These are phyloP conservation scores for Brachionus calyciflorus DNA, from an alignment of 1,140 invertebrate species.

Conservation along the genomic window DNA sequence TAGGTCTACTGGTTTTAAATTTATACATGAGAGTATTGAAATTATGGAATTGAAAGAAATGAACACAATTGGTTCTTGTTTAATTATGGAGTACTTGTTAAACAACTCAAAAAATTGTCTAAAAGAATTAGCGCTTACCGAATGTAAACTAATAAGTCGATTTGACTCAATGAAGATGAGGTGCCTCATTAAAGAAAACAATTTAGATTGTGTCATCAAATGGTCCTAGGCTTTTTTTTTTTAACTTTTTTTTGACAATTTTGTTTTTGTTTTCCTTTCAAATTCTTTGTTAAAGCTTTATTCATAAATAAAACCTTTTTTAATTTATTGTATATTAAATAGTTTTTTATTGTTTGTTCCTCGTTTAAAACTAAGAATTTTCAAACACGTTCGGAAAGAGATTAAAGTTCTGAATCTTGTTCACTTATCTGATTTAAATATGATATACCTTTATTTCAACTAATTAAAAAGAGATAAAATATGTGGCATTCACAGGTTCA, in stretches of 20 bases:
- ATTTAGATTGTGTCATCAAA: conserved; percentile 1
- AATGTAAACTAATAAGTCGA: conserved; percentile 20
- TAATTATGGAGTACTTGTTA: conserved; percentile 25
- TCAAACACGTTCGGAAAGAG: too few species aligned
- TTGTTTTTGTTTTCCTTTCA: too few species aligned
- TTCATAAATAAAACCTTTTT: too few species aligned
- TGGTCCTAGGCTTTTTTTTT: not conserved
- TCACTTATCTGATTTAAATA: too few species aligned
- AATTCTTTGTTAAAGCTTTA: too few species aligned
- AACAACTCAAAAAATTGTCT: not conserved
- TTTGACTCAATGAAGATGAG: not conserved
- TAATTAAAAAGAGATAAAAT: too few species aligned
- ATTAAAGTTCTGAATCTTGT: too few species aligned
- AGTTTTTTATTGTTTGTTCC: too few species aligned
- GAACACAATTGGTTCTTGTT: not conserved
- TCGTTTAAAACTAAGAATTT: too few species aligned
- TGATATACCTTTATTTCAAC: too few species aligned
- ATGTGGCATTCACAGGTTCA: too few species aligned
- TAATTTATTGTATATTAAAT: too few species aligned
- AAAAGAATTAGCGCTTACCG: not conserved
- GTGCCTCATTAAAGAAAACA: not conserved
- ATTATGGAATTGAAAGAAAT: conserved; percentile 30
- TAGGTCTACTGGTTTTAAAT: not conserved
- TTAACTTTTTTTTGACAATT: not conserved
- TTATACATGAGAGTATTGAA: conserved; percentile 30